Evolutionary conservation across 2,797 vertebrate species (phyloP).

Genomic region (Serranus cabrilla): DNA sequence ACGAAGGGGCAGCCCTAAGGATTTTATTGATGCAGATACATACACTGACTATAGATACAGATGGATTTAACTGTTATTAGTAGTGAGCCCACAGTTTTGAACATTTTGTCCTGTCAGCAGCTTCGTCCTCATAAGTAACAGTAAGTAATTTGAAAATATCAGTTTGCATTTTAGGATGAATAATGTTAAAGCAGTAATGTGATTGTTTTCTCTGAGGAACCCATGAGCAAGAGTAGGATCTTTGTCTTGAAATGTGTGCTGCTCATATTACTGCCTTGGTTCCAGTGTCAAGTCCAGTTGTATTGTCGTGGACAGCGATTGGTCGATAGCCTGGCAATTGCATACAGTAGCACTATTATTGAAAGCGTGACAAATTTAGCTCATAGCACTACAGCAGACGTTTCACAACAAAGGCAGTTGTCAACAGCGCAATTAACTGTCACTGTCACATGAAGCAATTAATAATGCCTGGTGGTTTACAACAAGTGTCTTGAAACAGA

Average conservation of each 20-base stretch:
- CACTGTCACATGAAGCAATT: conserved; percentile 32
- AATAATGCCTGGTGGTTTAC: conserved; percentile 38
- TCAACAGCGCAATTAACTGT: conserved; percentile 42
- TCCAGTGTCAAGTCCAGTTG: conserved; percentile 24
- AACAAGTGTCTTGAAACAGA: conserved; percentile 24
- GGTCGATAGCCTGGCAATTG: conserved; percentile 15
- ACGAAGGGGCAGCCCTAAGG: no score
- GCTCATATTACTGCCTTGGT: not conserved
- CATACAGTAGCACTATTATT: conserved; percentile 7
- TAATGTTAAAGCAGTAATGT: no score
- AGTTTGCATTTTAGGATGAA: no score
- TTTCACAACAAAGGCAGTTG: conserved; percentile 38
- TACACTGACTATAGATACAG: no score
- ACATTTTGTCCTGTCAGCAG: no score
- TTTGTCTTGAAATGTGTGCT: not conserved
- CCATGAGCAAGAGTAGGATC: not conserved
- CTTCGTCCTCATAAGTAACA: no score
- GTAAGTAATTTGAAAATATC: no score
- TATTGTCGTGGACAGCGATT: conserved; percentile 20
- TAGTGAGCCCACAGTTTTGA: no score
- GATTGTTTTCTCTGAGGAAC: not conserved
- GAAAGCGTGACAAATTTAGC: conserved; percentile 30
- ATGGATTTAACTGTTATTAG: no score
- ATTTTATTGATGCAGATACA: no score
- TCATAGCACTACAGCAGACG: conserved; percentile 15